phyloP scores from a whole-genome alignment of 2,113 vertebrate species.

The Rhizomys pruinosus region DNA sequence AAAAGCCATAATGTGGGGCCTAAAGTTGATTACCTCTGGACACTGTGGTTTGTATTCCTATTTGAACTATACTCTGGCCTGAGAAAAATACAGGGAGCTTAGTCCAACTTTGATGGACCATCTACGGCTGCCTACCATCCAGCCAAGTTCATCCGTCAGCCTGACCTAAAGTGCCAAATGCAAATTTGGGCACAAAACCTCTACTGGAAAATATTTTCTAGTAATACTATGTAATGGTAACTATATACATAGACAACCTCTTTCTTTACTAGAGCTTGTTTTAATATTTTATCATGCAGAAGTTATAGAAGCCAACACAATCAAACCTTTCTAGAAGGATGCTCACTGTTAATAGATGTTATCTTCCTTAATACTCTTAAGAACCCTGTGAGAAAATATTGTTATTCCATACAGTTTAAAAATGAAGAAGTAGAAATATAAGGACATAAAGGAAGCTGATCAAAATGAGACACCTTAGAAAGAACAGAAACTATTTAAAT shows the following conservation, averaged over 20 bases:
- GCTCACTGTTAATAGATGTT: neutral
- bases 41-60: neutral
- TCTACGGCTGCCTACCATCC: rapidly evolving
- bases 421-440: neutral
- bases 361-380: neutral
- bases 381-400: neutral
- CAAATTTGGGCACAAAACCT: neutral
- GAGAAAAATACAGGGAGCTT: neutral
- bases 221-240: neutral
- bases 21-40: neutral
- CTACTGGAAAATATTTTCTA: neutral
- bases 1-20: neutral
- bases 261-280: neutral
- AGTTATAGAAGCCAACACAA: neutral
- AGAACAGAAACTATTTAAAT: neutral
- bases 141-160: no score
- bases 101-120: neutral
- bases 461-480: neutral
- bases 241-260: neutral
- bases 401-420: neutral
- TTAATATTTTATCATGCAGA: neutral
- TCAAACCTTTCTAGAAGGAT: neutral
- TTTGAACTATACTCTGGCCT: neutral
- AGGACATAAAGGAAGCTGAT: neutral
- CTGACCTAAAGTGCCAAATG: neutral